Evolutionary conservation across 2,888 invertebrate species (phyloP).

Genomic region (Nomada hirtipes): DNA sequence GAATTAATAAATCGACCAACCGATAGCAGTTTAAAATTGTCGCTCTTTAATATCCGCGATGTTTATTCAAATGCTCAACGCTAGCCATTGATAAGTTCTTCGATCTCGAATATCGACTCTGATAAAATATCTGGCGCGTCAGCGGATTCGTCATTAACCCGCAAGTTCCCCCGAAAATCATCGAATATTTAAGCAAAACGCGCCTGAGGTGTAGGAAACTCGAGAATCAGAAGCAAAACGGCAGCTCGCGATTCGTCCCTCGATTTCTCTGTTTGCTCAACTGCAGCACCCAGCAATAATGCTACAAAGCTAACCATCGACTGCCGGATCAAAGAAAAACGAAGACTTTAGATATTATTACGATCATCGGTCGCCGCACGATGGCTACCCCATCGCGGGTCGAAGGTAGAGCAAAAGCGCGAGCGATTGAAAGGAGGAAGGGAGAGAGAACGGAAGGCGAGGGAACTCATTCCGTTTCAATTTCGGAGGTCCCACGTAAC

Average conservation of each 20-base stretch:
- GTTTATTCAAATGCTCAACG: background rate
- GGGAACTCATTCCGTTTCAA: conserved; percentile 76
- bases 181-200: conserved; percentile 20
- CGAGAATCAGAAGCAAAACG: conserved; percentile 12
- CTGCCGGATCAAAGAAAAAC: conserved; percentile 54
- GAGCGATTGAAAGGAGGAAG: background rate
- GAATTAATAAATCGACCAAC: conserved; percentile 13
- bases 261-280: conserved; percentile 76
- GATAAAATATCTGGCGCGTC: background rate
- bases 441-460: conserved; percentile 39
- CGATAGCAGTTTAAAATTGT: background rate
- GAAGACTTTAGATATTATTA: conserved; percentile 76
- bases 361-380: background rate
- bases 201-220: conserved; percentile 24
- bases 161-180: background rate
- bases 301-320: conserved; percentile 56
- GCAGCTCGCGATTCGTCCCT: conserved; percentile 48
- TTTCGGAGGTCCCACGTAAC: conserved; percentile 75
- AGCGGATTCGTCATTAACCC: conserved; percentile 28
- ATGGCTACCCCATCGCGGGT: conserved; percentile 9
- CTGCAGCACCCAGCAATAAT: conserved; percentile 68
- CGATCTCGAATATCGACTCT: background rate
- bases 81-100: background rate
- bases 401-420: background rate
- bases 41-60: background rate